These are phyloP conservation scores for Bryconaethiops microstoma DNA, from an alignment of 2,797 vertebrate genomes.

Conservation along the genomic window DNA sequence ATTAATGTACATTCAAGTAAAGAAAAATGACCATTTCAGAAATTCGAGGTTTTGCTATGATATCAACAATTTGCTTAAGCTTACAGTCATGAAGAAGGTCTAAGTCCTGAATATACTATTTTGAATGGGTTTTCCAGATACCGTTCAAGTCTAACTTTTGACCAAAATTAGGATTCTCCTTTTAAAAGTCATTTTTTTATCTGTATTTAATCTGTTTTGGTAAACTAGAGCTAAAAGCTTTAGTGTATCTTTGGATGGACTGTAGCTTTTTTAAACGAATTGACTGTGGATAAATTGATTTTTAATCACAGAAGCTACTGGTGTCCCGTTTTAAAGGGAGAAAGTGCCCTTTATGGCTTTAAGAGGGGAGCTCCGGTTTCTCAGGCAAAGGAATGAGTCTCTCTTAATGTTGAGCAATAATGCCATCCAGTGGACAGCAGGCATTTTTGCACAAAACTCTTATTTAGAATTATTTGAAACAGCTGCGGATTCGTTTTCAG, in stretches of 20 bases:
- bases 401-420: constrained; percentile 39
- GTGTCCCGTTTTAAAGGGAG: not conserved
- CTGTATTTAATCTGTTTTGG: not conserved
- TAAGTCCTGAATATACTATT: not conserved
- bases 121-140: not conserved
- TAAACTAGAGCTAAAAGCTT: constrained; percentile 4
- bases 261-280: not conserved
- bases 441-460: not conserved
- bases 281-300: not conserved
- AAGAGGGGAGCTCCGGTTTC: not conserved
- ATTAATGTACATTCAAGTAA: too few relatives aligned
- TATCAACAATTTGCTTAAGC: not conserved
- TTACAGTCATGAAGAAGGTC: not conserved
- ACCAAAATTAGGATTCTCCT: not conserved
- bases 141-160: not conserved
- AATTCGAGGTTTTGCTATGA: not conserved
- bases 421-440: constrained; percentile 50
- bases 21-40: too few relatives aligned
- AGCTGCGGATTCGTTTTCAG: too few relatives aligned
- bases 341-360: constrained; percentile 18
- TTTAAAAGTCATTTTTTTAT: constrained; percentile 9
- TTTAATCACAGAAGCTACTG: not conserved
- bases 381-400: not conserved
- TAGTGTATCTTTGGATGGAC: not conserved
- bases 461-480: too few relatives aligned